These are phyloP conservation scores for Rousettus madagascariensis DNA, from an alignment of 2,797 vertebrate genomes.

Conservation along the genomic window DNA sequence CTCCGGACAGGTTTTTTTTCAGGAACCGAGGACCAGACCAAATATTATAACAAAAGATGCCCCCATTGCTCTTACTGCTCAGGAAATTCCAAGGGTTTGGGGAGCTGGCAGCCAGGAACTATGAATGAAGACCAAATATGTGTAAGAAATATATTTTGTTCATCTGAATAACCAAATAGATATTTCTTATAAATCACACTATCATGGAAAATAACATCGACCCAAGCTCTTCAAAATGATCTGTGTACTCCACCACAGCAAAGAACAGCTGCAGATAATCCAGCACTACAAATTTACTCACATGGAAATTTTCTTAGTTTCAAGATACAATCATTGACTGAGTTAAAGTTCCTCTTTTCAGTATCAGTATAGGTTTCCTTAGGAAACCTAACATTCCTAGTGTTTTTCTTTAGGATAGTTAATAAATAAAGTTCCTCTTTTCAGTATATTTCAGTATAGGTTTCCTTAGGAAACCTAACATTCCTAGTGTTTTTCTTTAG, in stretches of 20 bases:
- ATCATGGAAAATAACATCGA: not conserved
- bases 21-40: not conserved
- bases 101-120: not conserved
- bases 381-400: not conserved
- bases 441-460: not conserved
- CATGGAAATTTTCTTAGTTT: not conserved
- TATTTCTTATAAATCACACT: not conserved
- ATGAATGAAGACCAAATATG: not conserved
- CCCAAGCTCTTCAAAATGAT: not conserved
- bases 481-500: constrained; percentile 9
- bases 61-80: not conserved
- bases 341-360: constrained; percentile 16
- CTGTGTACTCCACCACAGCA: not conserved
- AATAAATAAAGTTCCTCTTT: constrained; percentile 11
- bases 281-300: not conserved
- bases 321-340: not conserved
- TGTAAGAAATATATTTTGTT: not conserved
- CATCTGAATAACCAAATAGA: not conserved
- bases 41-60: not conserved
- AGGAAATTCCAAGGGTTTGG: not conserved
- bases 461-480: not conserved
- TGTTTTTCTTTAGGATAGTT: constrained; percentile 3
- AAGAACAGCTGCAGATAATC: not conserved
- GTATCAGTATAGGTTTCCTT: not conserved
- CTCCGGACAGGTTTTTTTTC: not conserved